phyloP scores from a whole-genome alignment of 1,140 invertebrate genomes.

The Caligus rogercresseyi region DNA sequence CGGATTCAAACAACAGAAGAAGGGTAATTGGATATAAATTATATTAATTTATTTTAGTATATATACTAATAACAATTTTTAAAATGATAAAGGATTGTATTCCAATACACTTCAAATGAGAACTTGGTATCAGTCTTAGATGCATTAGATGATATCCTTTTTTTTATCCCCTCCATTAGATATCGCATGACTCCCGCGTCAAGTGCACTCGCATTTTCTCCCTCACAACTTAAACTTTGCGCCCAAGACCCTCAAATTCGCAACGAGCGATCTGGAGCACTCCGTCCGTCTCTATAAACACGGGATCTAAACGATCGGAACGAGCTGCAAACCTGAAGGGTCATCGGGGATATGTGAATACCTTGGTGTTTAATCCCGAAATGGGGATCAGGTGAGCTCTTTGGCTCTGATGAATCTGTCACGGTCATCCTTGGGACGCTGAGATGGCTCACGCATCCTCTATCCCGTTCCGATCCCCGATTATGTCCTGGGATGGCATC shows the following conservation, averaged over 20 bases:
- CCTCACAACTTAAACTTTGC: background rate
- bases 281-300: background rate
- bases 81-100: too few species aligned
- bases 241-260: background rate
- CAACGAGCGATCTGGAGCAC: background rate
- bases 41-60: too few species aligned
- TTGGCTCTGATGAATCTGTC: conserved; percentile 2
- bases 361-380: conserved; percentile 6
- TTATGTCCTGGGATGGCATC: conserved; percentile 14
- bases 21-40: too few species aligned
- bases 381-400: background rate
- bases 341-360: conserved; percentile 10
- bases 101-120: too few species aligned
- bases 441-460: background rate
- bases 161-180: background rate
- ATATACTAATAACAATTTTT: too few species aligned
- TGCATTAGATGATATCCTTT: background rate
- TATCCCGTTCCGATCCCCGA: background rate
- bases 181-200: background rate
- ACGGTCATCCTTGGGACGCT: conserved; percentile 4
- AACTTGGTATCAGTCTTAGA: background rate
- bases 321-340: conserved; percentile 10
- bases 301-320: background rate
- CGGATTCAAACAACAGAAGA: too few species aligned
- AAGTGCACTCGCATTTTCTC: background rate